These are phyloP conservation scores for Phlogophora meticulosa DNA, from an alignment of 2,888 invertebrate genomes.

Conservation along the genomic window DNA sequence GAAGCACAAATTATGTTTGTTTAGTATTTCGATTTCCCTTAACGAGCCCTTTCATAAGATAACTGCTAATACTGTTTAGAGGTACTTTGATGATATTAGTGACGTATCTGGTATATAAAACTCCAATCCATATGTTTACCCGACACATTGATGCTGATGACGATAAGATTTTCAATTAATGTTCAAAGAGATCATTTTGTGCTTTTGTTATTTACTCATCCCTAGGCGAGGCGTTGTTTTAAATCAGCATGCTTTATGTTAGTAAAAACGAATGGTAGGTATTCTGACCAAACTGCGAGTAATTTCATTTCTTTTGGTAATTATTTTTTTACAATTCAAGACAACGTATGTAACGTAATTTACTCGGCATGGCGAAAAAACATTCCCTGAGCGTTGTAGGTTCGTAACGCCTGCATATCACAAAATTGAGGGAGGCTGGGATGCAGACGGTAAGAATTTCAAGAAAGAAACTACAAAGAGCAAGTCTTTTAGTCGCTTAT, in stretches of 20 bases:
- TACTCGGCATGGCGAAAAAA: constrained; percentile 9
- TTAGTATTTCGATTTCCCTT: neutral
- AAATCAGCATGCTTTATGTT: too few relatives aligned
- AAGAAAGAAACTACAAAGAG: too few relatives aligned
- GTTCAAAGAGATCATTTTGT: neutral
- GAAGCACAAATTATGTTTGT: neutral
- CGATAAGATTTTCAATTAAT: constrained; percentile 14
- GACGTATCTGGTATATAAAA: neutral
- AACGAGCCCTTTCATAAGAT: too few relatives aligned
- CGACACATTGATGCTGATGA: constrained; percentile 14
- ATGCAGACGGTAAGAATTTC: constrained; percentile 67
- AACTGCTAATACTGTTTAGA: neutral
- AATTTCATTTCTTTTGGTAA: neutral
- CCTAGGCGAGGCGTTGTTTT: too few relatives aligned
- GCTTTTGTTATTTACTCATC: too few relatives aligned
- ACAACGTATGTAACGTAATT: neutral
- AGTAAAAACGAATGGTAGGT: too few relatives aligned
- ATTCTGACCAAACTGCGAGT: too few relatives aligned
- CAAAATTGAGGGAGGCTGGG: constrained; percentile 72
- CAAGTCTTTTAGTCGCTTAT: too few relatives aligned
- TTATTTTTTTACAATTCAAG: constrained; percentile 5
- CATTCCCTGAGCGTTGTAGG: constrained; percentile 52
- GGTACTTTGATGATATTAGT: constrained; percentile 5
- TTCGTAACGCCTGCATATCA: constrained; percentile 72
- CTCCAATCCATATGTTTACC: constrained; percentile 1